Conservation (phyloP, 2,113 vertebrate genomes). For the Megaceryle torquata region DNA sequence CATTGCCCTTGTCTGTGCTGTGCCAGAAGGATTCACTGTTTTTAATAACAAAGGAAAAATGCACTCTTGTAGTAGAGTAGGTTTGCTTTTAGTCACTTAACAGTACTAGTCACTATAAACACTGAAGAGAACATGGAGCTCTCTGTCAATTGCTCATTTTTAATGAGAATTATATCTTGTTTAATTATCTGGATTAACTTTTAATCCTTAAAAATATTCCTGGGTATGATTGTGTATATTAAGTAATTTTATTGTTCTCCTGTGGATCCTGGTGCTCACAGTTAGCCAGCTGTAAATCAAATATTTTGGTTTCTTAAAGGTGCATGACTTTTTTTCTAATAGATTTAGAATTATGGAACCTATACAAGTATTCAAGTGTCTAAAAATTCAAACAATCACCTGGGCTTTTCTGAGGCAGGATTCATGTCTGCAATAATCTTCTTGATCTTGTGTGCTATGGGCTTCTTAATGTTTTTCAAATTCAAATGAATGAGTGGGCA, state of each 20-base stretch:
- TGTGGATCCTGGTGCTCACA: background rate
- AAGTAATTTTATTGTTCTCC: background rate
- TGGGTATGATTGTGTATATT: background rate
- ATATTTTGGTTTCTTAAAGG: background rate
- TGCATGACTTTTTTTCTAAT: background rate
- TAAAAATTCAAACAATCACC: background rate
- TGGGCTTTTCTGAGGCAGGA: background rate
- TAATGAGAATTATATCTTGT: background rate
- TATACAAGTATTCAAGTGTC: background rate
- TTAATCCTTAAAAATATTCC: background rate
- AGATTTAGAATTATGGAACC: background rate
- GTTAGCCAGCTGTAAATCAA: background rate
- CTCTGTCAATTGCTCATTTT: background rate
- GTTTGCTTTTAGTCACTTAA: background rate
- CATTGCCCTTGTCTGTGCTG: background rate
- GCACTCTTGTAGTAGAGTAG: background rate
- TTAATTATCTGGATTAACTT: background rate
- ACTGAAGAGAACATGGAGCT: background rate
- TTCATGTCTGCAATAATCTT: background rate
- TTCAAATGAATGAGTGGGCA: background rate
- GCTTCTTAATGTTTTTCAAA: background rate
- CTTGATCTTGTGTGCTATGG: rapidly evolving
- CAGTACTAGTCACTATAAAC: background rate
- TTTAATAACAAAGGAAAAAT: conserved; percentile 1
- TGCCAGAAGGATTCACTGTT: background rate